Conservation (phyloP, 2,888 invertebrate species). For the Diogma glabrata region DNA sequence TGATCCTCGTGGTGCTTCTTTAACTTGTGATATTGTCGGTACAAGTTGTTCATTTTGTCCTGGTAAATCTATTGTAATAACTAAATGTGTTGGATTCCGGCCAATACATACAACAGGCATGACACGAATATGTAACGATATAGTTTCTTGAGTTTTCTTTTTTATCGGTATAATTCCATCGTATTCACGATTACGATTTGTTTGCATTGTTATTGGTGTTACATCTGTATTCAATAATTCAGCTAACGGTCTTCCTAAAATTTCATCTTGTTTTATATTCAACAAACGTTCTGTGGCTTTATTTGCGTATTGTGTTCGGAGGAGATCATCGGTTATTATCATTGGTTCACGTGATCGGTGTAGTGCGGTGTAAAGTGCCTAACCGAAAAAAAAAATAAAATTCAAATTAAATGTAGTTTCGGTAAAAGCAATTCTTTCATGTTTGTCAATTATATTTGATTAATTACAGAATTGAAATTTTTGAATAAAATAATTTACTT, state of each 20-base stretch:
- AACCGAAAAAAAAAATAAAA: slow-evolving; percentile 32
- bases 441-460: too few species aligned
- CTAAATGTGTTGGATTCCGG: slow-evolving; percentile 43
- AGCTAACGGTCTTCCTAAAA: slow-evolving; percentile 34
- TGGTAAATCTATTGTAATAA: slow-evolving; percentile 37
- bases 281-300: slow-evolving; percentile 73
- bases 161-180: slow-evolving; percentile 61
- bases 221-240: slow-evolving; percentile 36
- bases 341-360: slow-evolving; percentile 79
- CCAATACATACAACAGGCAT: slow-evolving; percentile 59
- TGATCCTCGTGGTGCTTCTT: slow-evolving; percentile 53
- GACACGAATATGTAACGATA: slow-evolving; percentile 66
- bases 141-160: slow-evolving; percentile 61
- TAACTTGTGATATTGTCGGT: slow-evolving; percentile 55
- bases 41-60: slow-evolving; percentile 41
- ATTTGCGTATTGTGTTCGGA: slow-evolving; percentile 80
- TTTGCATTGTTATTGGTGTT: slow-evolving; percentile 45
- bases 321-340: slow-evolving; percentile 75
- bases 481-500: too few species aligned
- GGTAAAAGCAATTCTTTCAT: too few species aligned
- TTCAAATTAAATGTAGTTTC: neutral
- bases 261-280: slow-evolving; percentile 42
- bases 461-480: too few species aligned
- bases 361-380: slow-evolving; percentile 73
- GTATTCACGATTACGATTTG: slow-evolving; percentile 60